These are phyloP conservation scores for Ascaphus truei DNA, from an alignment of 2,113 vertebrate genomes.

Conservation along the genomic window DNA sequence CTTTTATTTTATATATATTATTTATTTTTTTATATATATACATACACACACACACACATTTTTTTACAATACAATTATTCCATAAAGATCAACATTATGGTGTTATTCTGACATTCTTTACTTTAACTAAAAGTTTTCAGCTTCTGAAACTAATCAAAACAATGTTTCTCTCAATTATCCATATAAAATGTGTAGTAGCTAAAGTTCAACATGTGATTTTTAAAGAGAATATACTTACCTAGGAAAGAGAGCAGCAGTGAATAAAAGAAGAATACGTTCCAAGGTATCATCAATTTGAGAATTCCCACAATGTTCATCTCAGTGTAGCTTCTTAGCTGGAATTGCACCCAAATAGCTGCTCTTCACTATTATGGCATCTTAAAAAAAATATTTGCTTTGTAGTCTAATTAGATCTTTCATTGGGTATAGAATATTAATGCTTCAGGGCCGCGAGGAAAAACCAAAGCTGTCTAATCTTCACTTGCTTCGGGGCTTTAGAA, in stretches of 20 bases:
- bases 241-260: conserved; percentile 72
- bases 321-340: conserved; percentile 64
- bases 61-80: no score
- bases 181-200: no score
- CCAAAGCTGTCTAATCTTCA: conserved; percentile 37
- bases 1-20: no score
- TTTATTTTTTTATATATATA: no score
- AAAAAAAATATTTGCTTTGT: conserved; percentile 39
- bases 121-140: no score
- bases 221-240: no score
- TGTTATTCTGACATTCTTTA: no score
- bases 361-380: conserved; percentile 77
- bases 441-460: conserved; percentile 6
- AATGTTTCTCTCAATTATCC: no score
- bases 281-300: conserved; percentile 81
- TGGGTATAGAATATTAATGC: conserved; percentile 22
- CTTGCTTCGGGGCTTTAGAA: conserved; percentile 44
- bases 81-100: no score
- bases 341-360: conserved; percentile 49
- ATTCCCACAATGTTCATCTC: conserved; percentile 91
- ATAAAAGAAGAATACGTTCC: conserved; percentile 74
- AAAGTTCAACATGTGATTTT: no score
- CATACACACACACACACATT: no score
- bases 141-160: no score
- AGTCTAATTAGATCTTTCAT: conserved; percentile 22